Conservation (phyloP, 2,888 invertebrate genomes). For the Anoplius nigerrimus region DNA sequence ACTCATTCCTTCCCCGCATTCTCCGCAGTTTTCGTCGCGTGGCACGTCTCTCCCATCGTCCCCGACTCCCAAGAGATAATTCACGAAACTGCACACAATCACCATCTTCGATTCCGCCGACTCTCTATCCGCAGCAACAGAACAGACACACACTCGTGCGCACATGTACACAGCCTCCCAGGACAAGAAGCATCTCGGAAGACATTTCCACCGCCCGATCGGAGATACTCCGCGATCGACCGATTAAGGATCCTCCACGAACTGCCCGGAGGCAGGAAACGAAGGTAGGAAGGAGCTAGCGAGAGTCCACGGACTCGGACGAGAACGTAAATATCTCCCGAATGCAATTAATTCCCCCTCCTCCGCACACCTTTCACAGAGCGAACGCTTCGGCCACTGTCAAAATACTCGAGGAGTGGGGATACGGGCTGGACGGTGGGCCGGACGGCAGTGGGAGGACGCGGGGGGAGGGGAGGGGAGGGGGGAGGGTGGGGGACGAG, state of each 20-base stretch:
- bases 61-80: constrained; percentile 10
- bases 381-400: constrained; percentile 34
- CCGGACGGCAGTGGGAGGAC: constrained; percentile 12
- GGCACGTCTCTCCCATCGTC: constrained; percentile 20
- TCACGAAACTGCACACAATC: constrained; percentile 5
- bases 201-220: background rate
- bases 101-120: too few species aligned
- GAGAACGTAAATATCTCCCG: constrained; percentile 61
- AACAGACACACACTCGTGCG: too few species aligned
- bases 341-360: constrained; percentile 60
- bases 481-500: constrained; percentile 1
- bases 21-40: constrained; percentile 27
- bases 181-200: background rate
- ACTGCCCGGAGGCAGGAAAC: background rate
- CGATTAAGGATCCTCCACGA: background rate
- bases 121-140: too few species aligned
- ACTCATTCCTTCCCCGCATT: too few species aligned
- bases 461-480: constrained; percentile 1
- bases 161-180: too few species aligned
- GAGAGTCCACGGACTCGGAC: constrained; percentile 34
- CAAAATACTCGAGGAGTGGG: constrained; percentile 13
- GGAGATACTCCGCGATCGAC: background rate
- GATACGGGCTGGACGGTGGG: background rate
- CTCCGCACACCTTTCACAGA: constrained; percentile 51
- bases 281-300: constrained; percentile 11